Conservation (phyloP, 2,888 invertebrate species). For the Troglohyphantes excavatus region DNA sequence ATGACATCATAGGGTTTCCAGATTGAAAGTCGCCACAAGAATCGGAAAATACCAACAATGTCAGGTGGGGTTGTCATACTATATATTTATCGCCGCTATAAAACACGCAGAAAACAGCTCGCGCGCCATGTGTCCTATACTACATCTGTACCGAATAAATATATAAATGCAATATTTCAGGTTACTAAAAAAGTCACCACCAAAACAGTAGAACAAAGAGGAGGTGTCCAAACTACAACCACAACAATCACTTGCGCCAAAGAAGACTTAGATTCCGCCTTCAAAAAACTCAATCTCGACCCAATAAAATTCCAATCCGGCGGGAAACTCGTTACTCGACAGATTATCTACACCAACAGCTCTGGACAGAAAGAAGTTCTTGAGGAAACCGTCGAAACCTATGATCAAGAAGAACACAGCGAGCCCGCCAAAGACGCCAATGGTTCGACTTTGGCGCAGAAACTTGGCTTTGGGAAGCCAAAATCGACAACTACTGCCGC, state of each 20-base stretch:
- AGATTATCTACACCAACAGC: conserved; percentile 66
- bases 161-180: conserved; percentile 15
- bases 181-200: conserved; percentile 42
- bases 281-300: conserved; percentile 60
- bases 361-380: conserved; percentile 49
- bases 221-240: conserved; percentile 61
- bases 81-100: too few species aligned
- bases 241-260: conserved; percentile 47
- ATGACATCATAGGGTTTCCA: too few species aligned
- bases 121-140: too few species aligned
- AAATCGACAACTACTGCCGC: not conserved
- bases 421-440: not conserved
- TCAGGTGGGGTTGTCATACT: too few species aligned
- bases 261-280: conserved; percentile 62
- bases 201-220: conserved; percentile 60
- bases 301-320: conserved; percentile 55
- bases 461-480: not conserved
- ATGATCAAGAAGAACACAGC: conserved; percentile 23
- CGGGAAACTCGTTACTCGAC: conserved; percentile 61
- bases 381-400: conserved; percentile 66
- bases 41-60: too few species aligned
- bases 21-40: too few species aligned
- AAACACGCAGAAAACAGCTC: too few species aligned
- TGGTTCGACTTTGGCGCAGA: not conserved
- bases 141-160: too few species aligned